These are phyloP conservation scores for Ophraella communa DNA, from an alignment of 2,888 invertebrate species.

Conservation along the genomic window DNA sequence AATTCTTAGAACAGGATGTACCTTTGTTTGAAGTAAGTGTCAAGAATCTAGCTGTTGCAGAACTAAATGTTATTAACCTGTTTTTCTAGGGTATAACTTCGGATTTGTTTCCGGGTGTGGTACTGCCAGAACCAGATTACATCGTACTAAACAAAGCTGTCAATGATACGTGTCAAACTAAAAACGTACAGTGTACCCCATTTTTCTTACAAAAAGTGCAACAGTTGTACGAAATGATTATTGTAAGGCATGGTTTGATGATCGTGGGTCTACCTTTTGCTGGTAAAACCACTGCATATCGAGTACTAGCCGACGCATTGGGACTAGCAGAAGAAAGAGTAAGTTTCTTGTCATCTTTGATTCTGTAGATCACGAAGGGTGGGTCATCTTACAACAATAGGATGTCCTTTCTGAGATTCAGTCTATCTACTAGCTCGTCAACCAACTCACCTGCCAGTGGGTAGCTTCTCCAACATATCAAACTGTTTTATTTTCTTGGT, in stretches of 20 bases:
- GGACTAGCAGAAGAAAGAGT: conserved; percentile 78
- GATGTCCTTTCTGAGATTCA: no score
- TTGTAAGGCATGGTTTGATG: conserved; percentile 94
- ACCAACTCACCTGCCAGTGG: no score
- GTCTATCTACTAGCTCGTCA: no score
- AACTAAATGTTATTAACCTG: not conserved
- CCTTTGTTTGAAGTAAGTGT: conserved; percentile 78
- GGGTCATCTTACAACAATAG: no score
- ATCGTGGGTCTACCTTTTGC: conserved; percentile 90
- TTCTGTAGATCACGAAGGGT: no score
- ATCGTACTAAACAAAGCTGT: conserved; percentile 71
- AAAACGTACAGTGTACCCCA: conserved; percentile 83
- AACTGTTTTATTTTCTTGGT: no score
- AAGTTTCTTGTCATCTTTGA: no score
- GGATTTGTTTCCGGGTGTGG: conserved; percentile 89
- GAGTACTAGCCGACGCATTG: conserved; percentile 81
- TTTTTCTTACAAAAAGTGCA: conserved; percentile 90
- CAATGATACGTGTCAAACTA: conserved; percentile 69
- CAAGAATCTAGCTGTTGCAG: not conserved
- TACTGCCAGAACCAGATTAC: conserved; percentile 81
- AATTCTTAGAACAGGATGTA: conserved; percentile 87
- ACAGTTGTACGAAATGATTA: conserved; percentile 94
- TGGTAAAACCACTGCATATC: conserved; percentile 89
- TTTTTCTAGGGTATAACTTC: conserved; percentile 81
- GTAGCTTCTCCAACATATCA: no score